Conservation (phyloP, 2,888 invertebrate species). For the Cantharis nigra region DNA sequence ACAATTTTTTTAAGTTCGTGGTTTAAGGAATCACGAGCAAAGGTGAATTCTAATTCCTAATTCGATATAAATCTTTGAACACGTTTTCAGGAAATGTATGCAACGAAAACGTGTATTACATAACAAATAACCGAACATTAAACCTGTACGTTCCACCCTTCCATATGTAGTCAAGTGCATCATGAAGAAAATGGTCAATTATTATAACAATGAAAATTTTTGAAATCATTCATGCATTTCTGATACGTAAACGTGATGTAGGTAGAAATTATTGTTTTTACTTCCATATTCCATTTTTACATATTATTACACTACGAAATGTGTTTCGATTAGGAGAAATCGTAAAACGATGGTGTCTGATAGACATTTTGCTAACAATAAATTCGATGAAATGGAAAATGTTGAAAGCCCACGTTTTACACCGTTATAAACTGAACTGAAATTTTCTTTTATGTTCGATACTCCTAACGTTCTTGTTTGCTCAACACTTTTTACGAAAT, state of each 20-base stretch:
- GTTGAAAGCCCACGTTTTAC: not conserved
- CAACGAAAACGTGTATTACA: slow-evolving; percentile 30
- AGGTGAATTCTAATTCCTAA: slow-evolving; percentile 31
- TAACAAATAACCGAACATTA: slow-evolving; percentile 31
- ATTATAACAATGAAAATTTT: not conserved
- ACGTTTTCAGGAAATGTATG: slow-evolving; percentile 35
- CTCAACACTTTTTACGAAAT: not conserved
- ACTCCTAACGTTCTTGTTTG: not conserved
- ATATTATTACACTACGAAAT: not conserved
- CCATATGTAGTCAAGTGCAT: slow-evolving; percentile 17
- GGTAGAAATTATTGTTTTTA: not conserved
- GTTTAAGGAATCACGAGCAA: slow-evolving; percentile 28
- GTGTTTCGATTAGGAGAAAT: not conserved
- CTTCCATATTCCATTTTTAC: not conserved
- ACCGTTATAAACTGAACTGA: not conserved
- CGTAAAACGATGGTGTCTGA: not conserved
- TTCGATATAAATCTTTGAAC: slow-evolving; percentile 39
- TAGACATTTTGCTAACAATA: not conserved
- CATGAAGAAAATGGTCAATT: slow-evolving; percentile 9
- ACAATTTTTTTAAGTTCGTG: not conserved
- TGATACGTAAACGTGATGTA: not conserved
- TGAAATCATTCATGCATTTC: not conserved
- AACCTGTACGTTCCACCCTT: slow-evolving; percentile 23
- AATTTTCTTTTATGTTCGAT: not conserved
- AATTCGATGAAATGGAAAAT: not conserved